Evolutionary conservation across 1,140 invertebrate species (phyloP), one percentile per base, ranked within the genome.

Genomic region (Diuraphis noxia): DNA sequence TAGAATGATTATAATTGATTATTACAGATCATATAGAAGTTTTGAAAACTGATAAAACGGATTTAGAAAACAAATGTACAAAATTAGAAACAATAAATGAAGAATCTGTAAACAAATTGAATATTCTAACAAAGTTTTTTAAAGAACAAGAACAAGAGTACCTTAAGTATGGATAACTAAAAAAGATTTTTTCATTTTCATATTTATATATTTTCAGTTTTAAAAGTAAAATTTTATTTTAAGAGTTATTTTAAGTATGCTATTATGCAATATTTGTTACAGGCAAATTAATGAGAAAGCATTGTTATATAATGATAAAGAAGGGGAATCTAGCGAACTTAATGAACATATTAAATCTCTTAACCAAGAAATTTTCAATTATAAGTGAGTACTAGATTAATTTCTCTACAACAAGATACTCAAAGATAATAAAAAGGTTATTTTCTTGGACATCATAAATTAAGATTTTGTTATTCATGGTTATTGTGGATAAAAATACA

Each of bases 121-220:
- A 49, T 82, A 79, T 91, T 38, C 77, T 91, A 7, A 81, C 89
- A n/a, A 91, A 52, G 10, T 91, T 91, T 82, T 91, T 91, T 34
- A 91, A 91, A 52, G 89, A 91, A 49, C 89, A 91, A 79, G 89
- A 91, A 91, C 49, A 91, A n/a, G 77, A 82, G n/a, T 91, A 91
- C 40, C 77, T 81, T 21, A 91, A 81, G 89, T 91, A 82, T 81
- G n/a, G 79, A 46, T 72, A 17, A n/a, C 30, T n/a, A n/a, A n/a
- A n/a, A 17, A 17, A 17, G 1, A 17, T 72, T 56, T 56, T 25
- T 49, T 40, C 0, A 72, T 40, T 81, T 38, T 0, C 23, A 30
- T 38, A 38, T 81, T 40, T 40, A 25, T 81, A 10, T 81, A 9
- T 3, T 25, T 81, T 38, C 3, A 38, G 10, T 81, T 81, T 40